Base-by-base conservation (phyloP, 2,888 invertebrate species). In the Timema podura region DNA sequence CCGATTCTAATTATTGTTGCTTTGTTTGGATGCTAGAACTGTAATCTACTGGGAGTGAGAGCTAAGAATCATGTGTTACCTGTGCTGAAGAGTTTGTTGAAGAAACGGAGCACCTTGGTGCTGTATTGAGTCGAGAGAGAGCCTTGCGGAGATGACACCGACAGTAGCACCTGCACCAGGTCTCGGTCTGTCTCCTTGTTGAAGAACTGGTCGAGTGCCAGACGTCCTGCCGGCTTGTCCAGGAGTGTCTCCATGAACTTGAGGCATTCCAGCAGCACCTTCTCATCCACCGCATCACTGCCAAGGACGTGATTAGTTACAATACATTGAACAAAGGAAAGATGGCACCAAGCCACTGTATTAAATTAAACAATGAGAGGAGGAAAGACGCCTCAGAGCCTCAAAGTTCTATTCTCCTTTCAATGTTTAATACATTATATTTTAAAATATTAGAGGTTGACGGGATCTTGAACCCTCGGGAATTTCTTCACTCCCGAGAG, bases 231-330 rank as follows among this genome's bases (percentile, higher is more conserved):
- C 0, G 91, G 86, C 73, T 92, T 92, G 68, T 95, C 95, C 44
- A 96, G 80, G 74, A 95, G 88, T 77, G 89, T 89, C 79, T 95
- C 94, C 88, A 96, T 91, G 77, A 94, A 95, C 76, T 90, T 91
- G 44, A 94, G 84, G 82, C 92, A 87, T 73, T 88, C 87, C 73
- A 87, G 86, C 59, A 88, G 78, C 65, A 87, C 85, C 74, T 86
- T 86, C 75, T 89, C 89, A 76, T 88, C 86, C 13, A 90, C 81
- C 48, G 82, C 74, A 81, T 80, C 70, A 47, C 83, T 80, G 59
- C 54, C 30, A 30, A 30, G 30, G 30, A 30, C 30, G 30, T 30
- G 3, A 30, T 30, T 30, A 30, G 30, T 30, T 30, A 2, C 30
- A 30, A 30, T 30, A 30, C 30, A 30, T 30, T 30, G 3, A 30